Evolutionary conservation across 2,888 invertebrate species (phyloP).

Genomic region (Rhopalosiphum nymphaeae): DNA sequence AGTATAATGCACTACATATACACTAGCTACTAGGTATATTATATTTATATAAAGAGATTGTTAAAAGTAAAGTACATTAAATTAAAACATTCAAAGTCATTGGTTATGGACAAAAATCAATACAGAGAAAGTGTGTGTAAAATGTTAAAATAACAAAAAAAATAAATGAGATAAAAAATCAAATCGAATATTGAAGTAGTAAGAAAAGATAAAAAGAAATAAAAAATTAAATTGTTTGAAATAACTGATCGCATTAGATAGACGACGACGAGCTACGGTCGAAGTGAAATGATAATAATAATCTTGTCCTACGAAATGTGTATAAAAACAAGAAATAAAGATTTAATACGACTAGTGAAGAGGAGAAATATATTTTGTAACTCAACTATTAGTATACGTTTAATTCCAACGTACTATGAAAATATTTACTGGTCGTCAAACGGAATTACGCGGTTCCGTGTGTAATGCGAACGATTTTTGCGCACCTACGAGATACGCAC

Average conservation of each 20-base stretch:
- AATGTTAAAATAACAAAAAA: not conserved
- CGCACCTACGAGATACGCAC: not conserved
- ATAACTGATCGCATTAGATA: slow-evolving; percentile 3
- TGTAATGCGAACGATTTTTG: not conserved
- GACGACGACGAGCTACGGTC: not conserved
- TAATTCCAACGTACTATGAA: not conserved
- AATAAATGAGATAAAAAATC: not conserved
- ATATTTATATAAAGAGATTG: not conserved
- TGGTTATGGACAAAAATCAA: not conserved
- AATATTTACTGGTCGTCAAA: slow-evolving; percentile 28
- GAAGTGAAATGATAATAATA: not conserved
- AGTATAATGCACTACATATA: not conserved
- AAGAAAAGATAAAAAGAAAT: not conserved
- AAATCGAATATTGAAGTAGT: slow-evolving; percentile 1
- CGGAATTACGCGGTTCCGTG: not conserved
- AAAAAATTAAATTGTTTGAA: slow-evolving; percentile 43
- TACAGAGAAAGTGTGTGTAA: not conserved
- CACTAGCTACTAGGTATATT: not conserved
- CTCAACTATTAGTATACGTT: not conserved
- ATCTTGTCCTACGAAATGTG: not conserved
- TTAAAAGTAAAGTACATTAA: slow-evolving; percentile 32
- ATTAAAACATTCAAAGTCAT: slow-evolving; percentile 44
- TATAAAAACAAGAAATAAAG: not conserved
- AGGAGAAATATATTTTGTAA: not conserved
- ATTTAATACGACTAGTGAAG: not conserved